A percentile compares a stretch with the other conserved stretches of the same genome.
Conservation (phyloP, 2,888 invertebrate genomes). For the Limulus polyphemus region DNA sequence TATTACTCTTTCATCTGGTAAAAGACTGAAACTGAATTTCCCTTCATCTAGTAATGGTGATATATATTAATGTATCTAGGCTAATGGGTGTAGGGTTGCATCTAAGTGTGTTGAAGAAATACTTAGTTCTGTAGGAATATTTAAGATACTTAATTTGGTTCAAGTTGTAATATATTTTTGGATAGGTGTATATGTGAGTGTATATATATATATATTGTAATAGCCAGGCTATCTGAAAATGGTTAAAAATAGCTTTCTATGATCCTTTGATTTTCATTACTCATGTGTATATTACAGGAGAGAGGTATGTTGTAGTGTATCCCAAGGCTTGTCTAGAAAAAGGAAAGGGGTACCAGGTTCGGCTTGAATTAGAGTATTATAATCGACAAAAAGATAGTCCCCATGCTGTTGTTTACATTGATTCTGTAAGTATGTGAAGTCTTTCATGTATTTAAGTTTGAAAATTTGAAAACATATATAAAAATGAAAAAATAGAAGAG, state of each 20-base stretch:
- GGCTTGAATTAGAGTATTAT: slow-evolving; percentile 67
- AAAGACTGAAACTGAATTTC: no score
- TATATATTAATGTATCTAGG: no score
- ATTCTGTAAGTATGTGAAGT: slow-evolving; percentile 52
- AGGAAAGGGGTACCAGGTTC: slow-evolving; percentile 68
- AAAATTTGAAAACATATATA: slow-evolving; percentile 19
- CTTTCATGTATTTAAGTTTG: not conserved
- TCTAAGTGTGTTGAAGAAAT: no score
- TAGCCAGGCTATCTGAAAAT: not conserved
- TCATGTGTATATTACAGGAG: slow-evolving; percentile 45
- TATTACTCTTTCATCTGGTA: no score
- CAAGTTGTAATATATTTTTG: no score
- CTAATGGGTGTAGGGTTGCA: no score
- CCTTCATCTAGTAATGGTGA: no score
- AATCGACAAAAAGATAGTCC: slow-evolving; percentile 55
- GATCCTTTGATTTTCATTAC: slow-evolving; percentile 15
- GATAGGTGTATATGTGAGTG: not conserved
- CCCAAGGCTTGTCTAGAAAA: slow-evolving; percentile 81
- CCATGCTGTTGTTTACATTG: slow-evolving; percentile 77
- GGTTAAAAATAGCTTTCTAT: not conserved
- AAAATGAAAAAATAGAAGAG: not conserved
- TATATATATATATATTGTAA: slow-evolving; percentile 1
- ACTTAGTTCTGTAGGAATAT: no score
- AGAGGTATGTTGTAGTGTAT: slow-evolving; percentile 56
- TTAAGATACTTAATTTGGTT: no score